Evolutionary conservation across 1,140 invertebrate species (phyloP).

Genomic region (Macrotrachela quadricornifera): DNA sequence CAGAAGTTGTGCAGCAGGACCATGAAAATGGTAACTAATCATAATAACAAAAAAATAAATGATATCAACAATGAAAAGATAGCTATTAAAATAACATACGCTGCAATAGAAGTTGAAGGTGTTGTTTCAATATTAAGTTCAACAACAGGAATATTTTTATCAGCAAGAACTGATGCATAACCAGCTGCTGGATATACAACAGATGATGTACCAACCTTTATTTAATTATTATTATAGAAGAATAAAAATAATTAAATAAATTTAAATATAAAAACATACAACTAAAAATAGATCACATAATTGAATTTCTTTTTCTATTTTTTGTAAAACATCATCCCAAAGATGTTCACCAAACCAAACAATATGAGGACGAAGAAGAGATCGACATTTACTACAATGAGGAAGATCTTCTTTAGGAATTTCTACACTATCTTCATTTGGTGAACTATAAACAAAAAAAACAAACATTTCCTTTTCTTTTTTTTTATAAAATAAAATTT

Average conservation of each 20-base stretch:
- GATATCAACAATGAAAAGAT: too few species aligned
- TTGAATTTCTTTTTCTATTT: slow-evolving; percentile 41
- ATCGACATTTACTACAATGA: slow-evolving; percentile 44
- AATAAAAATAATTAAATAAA: not conserved
- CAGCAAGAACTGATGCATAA: slow-evolving; percentile 57
- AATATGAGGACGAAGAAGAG: slow-evolving; percentile 57
- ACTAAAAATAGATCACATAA: slow-evolving; percentile 60
- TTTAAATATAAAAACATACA: slow-evolving; percentile 35
- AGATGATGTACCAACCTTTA: slow-evolving; percentile 47
- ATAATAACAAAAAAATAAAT: too few species aligned
- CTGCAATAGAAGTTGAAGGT: slow-evolving; percentile 25
- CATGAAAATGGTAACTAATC: too few species aligned
- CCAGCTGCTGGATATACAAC: slow-evolving; percentile 73
- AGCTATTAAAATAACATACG: too few species aligned
- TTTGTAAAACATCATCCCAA: slow-evolving; percentile 39
- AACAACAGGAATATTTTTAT: slow-evolving; percentile 53
- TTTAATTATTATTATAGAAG: not conserved
- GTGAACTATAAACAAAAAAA: too few species aligned
- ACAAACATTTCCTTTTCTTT: too few species aligned
- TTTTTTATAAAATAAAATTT: not conserved
- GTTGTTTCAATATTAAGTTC: slow-evolving; percentile 70
- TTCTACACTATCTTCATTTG: too few species aligned
- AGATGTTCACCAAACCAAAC: slow-evolving; percentile 74
- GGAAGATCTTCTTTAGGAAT: too few species aligned
- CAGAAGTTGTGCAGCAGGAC: slow-evolving; percentile 34